Base-by-base conservation (phyloP, 2,797 vertebrate species). In the Brachyrhaphis roseni region DNA sequence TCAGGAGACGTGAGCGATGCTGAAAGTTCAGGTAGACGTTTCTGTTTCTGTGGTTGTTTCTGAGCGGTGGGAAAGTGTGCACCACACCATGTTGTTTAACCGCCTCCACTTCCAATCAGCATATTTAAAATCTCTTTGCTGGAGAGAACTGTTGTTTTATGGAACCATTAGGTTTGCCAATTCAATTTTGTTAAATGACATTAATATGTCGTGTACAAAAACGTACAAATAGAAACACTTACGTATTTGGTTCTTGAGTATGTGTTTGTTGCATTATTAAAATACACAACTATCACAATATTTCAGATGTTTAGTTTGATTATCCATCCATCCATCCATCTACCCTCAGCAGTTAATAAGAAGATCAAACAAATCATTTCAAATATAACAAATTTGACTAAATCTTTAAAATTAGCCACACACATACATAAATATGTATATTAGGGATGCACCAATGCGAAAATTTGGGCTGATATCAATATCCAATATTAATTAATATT, bases 1-100 rank as follows among this genome's bases (percentile, higher is more conserved):
- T 78, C 75, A 51, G 20, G 78, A 83, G 73, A 74, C 72, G 7
- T 1, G 3, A 36, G 8, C 36, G 8, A 47, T 75, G 31, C n/a
- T 55, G 47, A n/a, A 5, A 39, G 49, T 47, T 47, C 31, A 72
- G 51, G 23, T 4, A 20, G 49, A 45, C 12, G 6, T n/a, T 71
- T 26, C 16, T 11, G 34, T 36, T 64, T 39, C 18, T 39, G 20
- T 39, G 36, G 16, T 12, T 62, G 13, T 78, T 70, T 15, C 6
- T 59, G 49, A 62, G 26, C 59, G 0, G 46, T 51, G 23, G 36
- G 7, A 73, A 18, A 74, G 5, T 39, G 31, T 39, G 53, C 31
- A n/a, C 11, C 3, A 6, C 2, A 45, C 6, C 13, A 13, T 73
- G 41, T 64, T 74, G 5, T 70, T 57, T 13, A n/a, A 26, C 3